phyloP scores from a whole-genome alignment of 2,113 vertebrate species.

The Lynx canadensis region DNA sequence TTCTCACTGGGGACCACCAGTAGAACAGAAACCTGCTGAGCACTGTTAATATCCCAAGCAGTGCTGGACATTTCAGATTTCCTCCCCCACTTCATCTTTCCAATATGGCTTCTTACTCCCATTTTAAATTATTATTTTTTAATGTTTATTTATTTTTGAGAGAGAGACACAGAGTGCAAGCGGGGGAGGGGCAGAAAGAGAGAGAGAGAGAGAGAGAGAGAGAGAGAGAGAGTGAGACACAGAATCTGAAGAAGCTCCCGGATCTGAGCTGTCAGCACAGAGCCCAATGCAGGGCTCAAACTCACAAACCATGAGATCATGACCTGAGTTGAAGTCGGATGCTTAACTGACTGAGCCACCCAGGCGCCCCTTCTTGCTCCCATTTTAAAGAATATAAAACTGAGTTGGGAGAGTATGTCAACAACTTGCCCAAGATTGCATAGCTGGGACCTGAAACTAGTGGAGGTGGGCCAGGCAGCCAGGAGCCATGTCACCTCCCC shows the following conservation, averaged over 20 bases:
- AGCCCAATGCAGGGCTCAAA: too few species aligned
- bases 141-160: too few species aligned
- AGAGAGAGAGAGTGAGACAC: too few species aligned
- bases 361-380: too few species aligned
- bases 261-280: too few species aligned
- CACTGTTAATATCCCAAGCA: accelerated
- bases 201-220: too few species aligned
- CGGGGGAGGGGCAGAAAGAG: too few species aligned
- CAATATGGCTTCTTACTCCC: not conserved
- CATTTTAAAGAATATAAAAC: not conserved
- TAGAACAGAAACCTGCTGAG: not conserved
- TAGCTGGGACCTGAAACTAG: accelerated
- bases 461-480: accelerated
- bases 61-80: not conserved
- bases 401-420: not conserved
- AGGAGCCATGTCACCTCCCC: not conserved
- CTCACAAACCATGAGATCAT: too few species aligned
- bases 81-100: not conserved
- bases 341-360: too few species aligned
- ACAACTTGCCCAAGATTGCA: not conserved
- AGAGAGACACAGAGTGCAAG: too few species aligned
- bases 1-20: not conserved
- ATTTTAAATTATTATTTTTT: not conserved
- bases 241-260: too few species aligned
- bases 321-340: too few species aligned